phyloP scores from a whole-genome alignment of 2,113 vertebrate genomes.

The Hippopotamus amphibius region DNA sequence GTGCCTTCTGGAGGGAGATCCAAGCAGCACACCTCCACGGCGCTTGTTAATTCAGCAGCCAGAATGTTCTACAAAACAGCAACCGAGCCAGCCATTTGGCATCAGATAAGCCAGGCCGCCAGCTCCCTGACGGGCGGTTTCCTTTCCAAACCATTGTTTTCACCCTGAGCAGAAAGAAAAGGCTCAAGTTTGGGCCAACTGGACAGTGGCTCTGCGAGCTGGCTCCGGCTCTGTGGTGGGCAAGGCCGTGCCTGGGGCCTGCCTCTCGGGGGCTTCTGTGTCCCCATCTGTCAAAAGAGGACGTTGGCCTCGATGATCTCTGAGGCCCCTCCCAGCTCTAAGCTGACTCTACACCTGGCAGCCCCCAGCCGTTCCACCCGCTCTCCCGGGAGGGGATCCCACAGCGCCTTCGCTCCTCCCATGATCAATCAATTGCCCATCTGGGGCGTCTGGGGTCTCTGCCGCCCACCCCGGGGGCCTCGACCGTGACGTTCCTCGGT shows the following conservation, averaged over 20 bases:
- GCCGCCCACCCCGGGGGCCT: neutral
- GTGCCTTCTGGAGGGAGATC: too few species aligned
- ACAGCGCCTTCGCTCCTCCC: neutral
- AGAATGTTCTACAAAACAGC: neutral
- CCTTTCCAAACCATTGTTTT: neutral
- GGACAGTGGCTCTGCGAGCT: neutral
- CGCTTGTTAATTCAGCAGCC: neutral
- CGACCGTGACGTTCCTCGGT: accelerated
- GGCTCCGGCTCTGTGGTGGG: neutral
- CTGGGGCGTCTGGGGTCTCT: constrained; percentile 20
- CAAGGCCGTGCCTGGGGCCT: neutral
- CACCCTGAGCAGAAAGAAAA: neutral
- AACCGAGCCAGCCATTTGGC: neutral
- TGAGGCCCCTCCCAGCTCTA: neutral
- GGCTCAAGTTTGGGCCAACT: neutral
- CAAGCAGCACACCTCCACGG: accelerated
- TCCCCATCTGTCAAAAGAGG: constrained; percentile 36
- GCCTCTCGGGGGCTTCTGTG: neutral
- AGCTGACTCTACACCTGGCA: neutral
- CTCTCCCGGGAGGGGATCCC: neutral
- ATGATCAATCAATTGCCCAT: neutral
- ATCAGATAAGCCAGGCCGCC: neutral
- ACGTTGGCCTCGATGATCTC: neutral
- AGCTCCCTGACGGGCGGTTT: neutral
- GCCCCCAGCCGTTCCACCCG: neutral